Evolutionary conservation across 2,888 invertebrate genomes (phyloP).

Genomic region (Dicyrtoma fusca): DNA sequence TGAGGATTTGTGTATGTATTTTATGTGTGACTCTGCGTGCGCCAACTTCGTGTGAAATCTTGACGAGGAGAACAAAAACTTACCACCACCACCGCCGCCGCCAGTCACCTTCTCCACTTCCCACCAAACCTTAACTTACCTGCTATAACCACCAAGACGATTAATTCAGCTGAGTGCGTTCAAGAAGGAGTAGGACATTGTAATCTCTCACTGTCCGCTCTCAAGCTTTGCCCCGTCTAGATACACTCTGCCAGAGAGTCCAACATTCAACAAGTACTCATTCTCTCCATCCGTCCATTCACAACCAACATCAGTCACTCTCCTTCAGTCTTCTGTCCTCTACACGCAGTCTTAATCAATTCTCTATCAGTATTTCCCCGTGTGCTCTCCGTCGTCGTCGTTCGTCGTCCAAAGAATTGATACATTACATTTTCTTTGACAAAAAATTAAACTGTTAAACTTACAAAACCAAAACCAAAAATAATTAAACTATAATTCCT

Average conservation of each 20-base stretch:
- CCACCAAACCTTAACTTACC: constrained; percentile 24
- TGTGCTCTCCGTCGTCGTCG: no score
- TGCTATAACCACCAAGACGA: constrained; percentile 30
- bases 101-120: constrained; percentile 22
- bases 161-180: constrained; percentile 35
- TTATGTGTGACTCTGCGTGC: constrained; percentile 12
- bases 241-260: not conserved
- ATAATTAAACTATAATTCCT: no score
- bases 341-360: no score
- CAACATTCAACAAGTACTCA: constrained; percentile 13
- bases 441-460: no score
- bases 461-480: no score
- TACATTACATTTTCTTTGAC: no score
- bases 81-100: constrained; percentile 9
- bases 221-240: not conserved
- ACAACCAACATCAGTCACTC: not conserved
- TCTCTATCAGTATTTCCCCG: no score
- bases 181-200: constrained; percentile 27
- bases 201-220: not conserved
- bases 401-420: no score
- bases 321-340: no score
- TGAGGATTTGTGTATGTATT: not conserved
- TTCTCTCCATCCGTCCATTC: constrained; percentile 1
- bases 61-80: not conserved
- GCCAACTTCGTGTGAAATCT: not conserved